Evolutionary conservation across 2,113 vertebrate species (phyloP).

Genomic region (Sinosuthora webbiana): DNA sequence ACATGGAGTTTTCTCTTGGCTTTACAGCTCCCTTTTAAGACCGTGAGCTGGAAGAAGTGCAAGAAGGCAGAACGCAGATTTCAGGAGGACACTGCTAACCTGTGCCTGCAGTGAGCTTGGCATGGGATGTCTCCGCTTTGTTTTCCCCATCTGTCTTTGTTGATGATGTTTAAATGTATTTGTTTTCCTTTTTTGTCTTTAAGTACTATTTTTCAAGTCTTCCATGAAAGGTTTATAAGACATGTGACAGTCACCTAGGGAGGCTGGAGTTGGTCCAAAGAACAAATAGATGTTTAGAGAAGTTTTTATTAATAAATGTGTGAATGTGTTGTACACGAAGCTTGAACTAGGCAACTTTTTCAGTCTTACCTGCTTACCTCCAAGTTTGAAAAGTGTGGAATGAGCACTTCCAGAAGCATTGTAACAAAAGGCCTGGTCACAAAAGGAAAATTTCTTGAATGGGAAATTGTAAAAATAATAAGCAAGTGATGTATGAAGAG

Average conservation of each 20-base stretch:
- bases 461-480: neutral
- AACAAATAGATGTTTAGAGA: slow-evolving; percentile 40
- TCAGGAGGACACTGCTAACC: neutral
- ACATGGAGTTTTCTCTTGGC: neutral
- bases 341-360: slow-evolving; percentile 7
- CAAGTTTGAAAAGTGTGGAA: neutral
- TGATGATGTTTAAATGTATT: slow-evolving; percentile 32
- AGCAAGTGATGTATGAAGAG: neutral
- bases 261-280: slow-evolving; percentile 62
- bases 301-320: slow-evolving; percentile 32
- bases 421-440: neutral
- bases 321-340: neutral
- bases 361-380: neutral
- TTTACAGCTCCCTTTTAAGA: neutral
- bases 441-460: neutral
- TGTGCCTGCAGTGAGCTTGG: neutral
- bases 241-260: slow-evolving; percentile 8
- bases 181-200: slow-evolving; percentile 21
- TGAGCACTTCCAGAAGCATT: neutral
- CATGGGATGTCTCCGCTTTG: neutral
- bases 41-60: neutral
- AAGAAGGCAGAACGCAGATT: neutral
- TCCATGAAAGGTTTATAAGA: slow-evolving; percentile 48
- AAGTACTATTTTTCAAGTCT: slow-evolving; percentile 28
- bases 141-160: slow-evolving; percentile 7